Base-by-base conservation (phyloP, 2,888 invertebrate genomes). In the Timema podura region DNA sequence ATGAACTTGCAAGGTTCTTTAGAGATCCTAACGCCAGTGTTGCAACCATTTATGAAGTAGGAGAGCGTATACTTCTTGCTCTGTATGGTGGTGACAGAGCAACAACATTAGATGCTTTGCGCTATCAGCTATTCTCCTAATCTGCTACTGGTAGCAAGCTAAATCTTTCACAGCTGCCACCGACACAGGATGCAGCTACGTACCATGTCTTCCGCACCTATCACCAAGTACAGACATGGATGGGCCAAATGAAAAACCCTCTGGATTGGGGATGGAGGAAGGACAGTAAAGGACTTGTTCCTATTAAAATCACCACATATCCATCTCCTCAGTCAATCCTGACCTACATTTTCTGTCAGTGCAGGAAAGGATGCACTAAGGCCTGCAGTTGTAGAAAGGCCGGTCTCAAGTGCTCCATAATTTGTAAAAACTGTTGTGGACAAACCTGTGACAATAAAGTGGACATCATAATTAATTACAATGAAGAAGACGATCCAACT, bases 131-230 rank as follows among this genome's bases (percentile, higher is more conserved):
- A 30, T 30, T 30, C 30, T 30, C 30, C 30, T 2, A 30, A 30
- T 30, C 30, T 30, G 30, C 30, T 30, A 30, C 30, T 30, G 30
- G 30, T 3, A 30, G 30, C 3, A 30, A 30, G 30, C 30, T 30
- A 30, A 30, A 30, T 30, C 30, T 30, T 30, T 30, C 30, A 30
- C 1, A 30, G 30, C 51, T 11, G 10, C 57, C 57, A 10, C 61
- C 61, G 0, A 61, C 61, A 30, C 3, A 2, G 1, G 30, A 61
- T 16, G 30, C 61, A 11, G 61, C 30, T 9, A 30, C 0, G 7
- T 61, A 61, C 61, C 61, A 61, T 30, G 30, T 45, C 13, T 13
- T 61, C 30, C 7, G 61, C 44, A 30, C 61, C 30, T 61, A 61
- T 13, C 30, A 61, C 61, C 16, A 16, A 13, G 13, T 61, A 5